Percentiles rank a stretch among this genome's conserved stretches.
phyloP scores from a whole-genome alignment of 92 coral and sea anemone species.

The Porites evermanni region DNA sequence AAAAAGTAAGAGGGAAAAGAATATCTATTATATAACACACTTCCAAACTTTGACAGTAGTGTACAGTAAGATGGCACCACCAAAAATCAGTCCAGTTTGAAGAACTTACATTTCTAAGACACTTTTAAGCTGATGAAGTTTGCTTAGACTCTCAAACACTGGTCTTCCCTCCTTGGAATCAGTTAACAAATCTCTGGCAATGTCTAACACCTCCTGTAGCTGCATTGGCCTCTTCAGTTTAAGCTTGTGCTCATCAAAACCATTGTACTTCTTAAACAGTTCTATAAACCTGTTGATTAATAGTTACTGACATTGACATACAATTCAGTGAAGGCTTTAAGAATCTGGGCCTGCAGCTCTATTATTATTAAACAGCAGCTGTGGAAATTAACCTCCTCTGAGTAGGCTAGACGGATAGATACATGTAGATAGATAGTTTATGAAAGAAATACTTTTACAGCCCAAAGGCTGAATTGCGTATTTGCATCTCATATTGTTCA shows the following conservation, averaged over 20 bases:
- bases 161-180: slow-evolving; percentile 56
- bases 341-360: neutral
- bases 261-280: slow-evolving; percentile 81
- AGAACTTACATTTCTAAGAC: slow-evolving; percentile 94
- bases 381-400: too few species aligned
- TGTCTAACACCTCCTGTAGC: slow-evolving; percentile 90
- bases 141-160: slow-evolving; percentile 83
- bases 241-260: slow-evolving; percentile 82
- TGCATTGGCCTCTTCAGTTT: slow-evolving; percentile 94
- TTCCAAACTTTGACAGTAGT: too few species aligned
- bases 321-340: neutral
- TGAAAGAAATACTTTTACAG: too few species aligned
- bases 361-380: neutral
- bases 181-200: slow-evolving; percentile 85
- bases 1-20: too few species aligned
- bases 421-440: too few species aligned
- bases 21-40: too few species aligned
- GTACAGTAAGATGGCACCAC: too few species aligned
- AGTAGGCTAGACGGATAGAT: too few species aligned
- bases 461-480: too few species aligned
- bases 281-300: slow-evolving; percentile 74
- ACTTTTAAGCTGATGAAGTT: slow-evolving; percentile 87
- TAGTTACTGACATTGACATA: neutral
- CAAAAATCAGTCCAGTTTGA: neutral
- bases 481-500: too few species aligned